Conservation (phyloP, 2,888 invertebrate genomes). For the Tolmerus cingulatus region DNA sequence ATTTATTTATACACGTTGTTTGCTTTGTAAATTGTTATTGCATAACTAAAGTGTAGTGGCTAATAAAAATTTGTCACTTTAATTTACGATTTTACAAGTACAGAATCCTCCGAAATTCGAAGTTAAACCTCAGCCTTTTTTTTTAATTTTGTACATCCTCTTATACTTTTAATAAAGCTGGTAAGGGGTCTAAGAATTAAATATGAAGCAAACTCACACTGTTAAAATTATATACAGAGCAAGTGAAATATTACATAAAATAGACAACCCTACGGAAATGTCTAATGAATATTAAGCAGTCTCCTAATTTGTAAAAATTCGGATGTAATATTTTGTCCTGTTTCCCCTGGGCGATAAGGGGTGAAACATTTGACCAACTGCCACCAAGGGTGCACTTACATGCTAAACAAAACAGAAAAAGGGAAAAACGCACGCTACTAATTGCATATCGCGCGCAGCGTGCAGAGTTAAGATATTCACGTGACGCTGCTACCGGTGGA, state of each 20-base stretch:
- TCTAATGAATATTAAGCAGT: background rate
- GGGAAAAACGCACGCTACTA: background rate
- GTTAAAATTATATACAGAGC: no score
- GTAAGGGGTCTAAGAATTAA: no score
- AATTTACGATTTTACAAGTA: no score
- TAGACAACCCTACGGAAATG: background rate
- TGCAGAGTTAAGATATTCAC: conserved; percentile 33
- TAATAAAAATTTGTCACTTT: no score
- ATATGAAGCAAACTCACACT: no score
- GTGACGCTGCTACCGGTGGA: background rate
- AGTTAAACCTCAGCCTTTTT: no score
- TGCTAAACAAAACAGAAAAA: background rate
- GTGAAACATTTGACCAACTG: background rate
- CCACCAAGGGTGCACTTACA: background rate
- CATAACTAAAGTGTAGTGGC: no score
- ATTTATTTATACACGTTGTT: background rate
- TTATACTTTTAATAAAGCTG: no score
- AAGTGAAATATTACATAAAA: no score
- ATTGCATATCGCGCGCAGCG: conserved; percentile 41
- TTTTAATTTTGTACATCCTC: no score
- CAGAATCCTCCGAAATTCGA: no score
- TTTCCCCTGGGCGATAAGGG: background rate
- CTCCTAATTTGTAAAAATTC: background rate
- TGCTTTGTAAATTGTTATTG: background rate
- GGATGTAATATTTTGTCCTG: background rate